Evolutionary conservation across 2,888 invertebrate genomes (phyloP).

Genomic region (Apamea sordens): DNA sequence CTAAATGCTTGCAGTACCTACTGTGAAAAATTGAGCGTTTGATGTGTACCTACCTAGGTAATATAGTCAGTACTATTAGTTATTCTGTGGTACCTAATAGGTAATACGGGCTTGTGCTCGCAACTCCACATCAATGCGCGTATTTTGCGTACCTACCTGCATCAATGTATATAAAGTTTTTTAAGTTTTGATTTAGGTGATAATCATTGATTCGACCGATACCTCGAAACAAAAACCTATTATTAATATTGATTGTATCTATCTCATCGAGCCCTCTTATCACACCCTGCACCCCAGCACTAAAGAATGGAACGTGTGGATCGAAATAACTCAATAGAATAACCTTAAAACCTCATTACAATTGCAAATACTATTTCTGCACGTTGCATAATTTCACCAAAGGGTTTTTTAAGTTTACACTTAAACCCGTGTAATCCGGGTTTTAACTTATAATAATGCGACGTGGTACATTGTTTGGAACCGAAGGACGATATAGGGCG

Average conservation of each 20-base stretch:
- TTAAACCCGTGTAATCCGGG: conserved; percentile 79
- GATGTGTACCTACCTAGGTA: not conserved
- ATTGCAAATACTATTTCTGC: conserved; percentile 68
- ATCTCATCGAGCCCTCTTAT: not conserved
- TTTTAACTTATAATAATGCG: conserved; percentile 73
- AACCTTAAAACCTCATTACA: conserved; percentile 65
- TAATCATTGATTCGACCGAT: not conserved
- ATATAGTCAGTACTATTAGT: no score
- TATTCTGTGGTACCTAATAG: no score
- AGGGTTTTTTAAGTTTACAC: conserved; percentile 68
- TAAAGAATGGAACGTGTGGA: conserved; percentile 4
- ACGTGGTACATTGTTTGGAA: conserved; percentile 58
- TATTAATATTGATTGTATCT: not conserved
- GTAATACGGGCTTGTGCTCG: no score
- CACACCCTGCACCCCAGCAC: conserved; percentile 11
- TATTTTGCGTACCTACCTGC: no score
- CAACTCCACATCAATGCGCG: no score
- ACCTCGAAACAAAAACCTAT: not conserved
- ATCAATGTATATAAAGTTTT: not conserved
- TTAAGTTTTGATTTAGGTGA: not conserved
- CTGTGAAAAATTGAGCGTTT: not conserved
- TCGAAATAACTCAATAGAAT: conserved; percentile 56
- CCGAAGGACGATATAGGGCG: conserved; percentile 62
- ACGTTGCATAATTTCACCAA: conserved; percentile 65
- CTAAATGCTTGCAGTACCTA: not conserved